Conservation (phyloP, 2,888 invertebrate genomes). For the Pegoplata infirma region DNA sequence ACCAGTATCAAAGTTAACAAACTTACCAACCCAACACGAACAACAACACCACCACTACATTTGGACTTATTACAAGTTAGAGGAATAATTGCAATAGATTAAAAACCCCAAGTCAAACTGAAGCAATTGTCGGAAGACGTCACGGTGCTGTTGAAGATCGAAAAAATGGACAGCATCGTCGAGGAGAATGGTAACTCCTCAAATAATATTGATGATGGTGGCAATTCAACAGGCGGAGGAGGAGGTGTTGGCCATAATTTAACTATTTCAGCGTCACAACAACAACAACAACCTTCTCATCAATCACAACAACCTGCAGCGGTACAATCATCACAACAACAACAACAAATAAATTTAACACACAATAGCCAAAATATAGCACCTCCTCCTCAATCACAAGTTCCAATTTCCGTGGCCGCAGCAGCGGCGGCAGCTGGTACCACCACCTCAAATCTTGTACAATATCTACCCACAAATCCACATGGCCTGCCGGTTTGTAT, state of each 20-base stretch:
- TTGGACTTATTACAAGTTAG: not conserved
- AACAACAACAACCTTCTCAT: conserved; percentile 59
- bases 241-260: conserved; percentile 65
- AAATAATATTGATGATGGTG: conserved; percentile 72
- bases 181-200: conserved; percentile 88
- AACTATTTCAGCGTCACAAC: conserved; percentile 64
- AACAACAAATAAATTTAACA: conserved; percentile 70
- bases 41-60: not conserved
- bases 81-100: not conserved
- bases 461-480: conserved; percentile 84
- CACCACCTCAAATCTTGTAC: conserved; percentile 88
- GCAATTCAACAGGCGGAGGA: conserved; percentile 58
- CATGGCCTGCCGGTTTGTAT: conserved; percentile 83
- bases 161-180: conserved; percentile 92
- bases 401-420: conserved; percentile 26
- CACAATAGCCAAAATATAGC: conserved; percentile 61
- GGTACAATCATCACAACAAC: conserved; percentile 64
- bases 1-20: not conserved
- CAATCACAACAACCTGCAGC: conserved; percentile 45
- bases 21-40: no score
- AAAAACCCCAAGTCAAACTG: conserved; percentile 79
- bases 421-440: conserved; percentile 69
- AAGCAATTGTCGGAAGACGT: conserved; percentile 80
- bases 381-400: conserved; percentile 35
- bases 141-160: conserved; percentile 81